Percentiles rank a stretch among this genome's conserved stretches.
Conservation (phyloP, 1,140 invertebrate genomes). For the Zaprionus africanus region DNA sequence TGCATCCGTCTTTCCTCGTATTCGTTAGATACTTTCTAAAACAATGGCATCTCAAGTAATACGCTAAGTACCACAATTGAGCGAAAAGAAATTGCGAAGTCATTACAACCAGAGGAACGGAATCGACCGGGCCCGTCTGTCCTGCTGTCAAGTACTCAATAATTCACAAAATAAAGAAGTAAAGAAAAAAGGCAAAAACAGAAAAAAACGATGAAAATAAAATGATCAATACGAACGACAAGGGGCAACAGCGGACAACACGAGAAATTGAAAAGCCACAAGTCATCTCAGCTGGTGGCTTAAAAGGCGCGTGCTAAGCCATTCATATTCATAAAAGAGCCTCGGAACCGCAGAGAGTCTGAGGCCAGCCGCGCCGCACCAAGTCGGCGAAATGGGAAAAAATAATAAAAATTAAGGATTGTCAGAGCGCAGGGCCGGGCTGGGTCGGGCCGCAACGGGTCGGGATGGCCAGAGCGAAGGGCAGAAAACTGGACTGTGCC, state of each 20-base stretch:
- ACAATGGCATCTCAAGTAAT: constrained; percentile 71
- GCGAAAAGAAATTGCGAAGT: constrained; percentile 64
- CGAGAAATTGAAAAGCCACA: constrained; percentile 82
- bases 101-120: constrained; percentile 56
- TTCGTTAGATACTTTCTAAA: constrained; percentile 68
- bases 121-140: constrained; percentile 46
- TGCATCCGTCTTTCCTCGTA: constrained; percentile 10
- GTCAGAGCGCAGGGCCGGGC: constrained; percentile 43
- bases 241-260: constrained; percentile 64
- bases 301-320: constrained; percentile 83
- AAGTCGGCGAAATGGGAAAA: constrained; percentile 40
- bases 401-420: constrained; percentile 64
- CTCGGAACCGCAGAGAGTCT: constrained; percentile 53
- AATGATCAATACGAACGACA: constrained; percentile 72
- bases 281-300: constrained; percentile 83
- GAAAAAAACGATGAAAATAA: constrained; percentile 58
- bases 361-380: constrained; percentile 16
- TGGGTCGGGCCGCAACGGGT: not conserved
- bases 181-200: constrained; percentile 30
- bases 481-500: constrained; percentile 56
- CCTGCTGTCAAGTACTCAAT: constrained; percentile 69
- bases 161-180: constrained; percentile 60
- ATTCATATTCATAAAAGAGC: constrained; percentile 81
- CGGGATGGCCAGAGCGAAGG: not conserved
- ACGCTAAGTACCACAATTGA: constrained; percentile 63